These are phyloP conservation scores for Anhinga anhinga DNA, from an alignment of 2,113 vertebrate genomes.

Conservation along the genomic window DNA sequence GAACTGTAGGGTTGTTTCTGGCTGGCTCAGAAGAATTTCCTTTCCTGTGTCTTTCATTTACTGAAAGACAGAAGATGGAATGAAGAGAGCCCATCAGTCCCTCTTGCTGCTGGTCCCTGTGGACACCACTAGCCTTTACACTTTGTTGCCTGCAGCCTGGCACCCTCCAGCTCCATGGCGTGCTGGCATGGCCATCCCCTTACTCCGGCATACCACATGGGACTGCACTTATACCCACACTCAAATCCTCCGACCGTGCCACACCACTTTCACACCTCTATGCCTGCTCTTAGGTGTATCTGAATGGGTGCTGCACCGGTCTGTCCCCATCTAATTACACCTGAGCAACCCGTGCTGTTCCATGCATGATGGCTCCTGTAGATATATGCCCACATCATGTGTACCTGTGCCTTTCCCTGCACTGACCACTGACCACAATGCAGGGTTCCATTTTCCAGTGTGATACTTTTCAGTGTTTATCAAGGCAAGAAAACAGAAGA, in stretches of 20 bases:
- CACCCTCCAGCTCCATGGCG: neutral
- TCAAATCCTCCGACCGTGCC: neutral
- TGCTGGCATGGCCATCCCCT: neutral
- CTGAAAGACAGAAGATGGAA: neutral
- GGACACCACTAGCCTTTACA: neutral
- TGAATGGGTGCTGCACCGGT: neutral
- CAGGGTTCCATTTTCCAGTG: neutral
- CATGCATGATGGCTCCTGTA: accelerated
- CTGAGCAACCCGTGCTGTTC: too few relatives aligned
- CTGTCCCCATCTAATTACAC: neutral
- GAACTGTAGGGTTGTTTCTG: neutral
- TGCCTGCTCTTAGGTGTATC: accelerated
- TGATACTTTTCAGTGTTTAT: neutral
- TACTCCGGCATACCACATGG: neutral
- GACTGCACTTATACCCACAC: neutral
- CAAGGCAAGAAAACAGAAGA: neutral
- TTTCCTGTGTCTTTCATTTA: neutral
- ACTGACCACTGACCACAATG: neutral
- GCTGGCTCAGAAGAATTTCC: neutral
- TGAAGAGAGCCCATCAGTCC: neutral
- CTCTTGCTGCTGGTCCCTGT: neutral
- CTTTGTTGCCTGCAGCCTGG: neutral
- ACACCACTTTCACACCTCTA: neutral
- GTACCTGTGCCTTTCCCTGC: neutral
- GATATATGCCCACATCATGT: accelerated